phyloP scores from a whole-genome alignment of 1,140 invertebrate genomes.

The Neodiprion pinetum region DNA sequence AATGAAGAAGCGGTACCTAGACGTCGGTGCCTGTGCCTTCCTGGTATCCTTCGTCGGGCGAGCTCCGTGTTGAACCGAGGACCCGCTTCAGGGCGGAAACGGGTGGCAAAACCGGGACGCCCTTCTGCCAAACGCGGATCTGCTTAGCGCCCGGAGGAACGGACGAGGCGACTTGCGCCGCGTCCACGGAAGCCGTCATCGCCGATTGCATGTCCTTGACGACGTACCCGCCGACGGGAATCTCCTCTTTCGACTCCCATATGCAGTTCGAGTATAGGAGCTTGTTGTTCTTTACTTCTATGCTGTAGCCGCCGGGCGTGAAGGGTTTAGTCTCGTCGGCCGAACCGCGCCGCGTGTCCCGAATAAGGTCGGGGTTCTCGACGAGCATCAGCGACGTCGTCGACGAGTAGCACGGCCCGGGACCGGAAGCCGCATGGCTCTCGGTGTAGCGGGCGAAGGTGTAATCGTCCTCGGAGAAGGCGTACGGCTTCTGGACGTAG shows the following conservation, averaged over 20 bases:
- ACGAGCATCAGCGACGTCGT: constrained; percentile 71
- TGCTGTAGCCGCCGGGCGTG: constrained; percentile 53
- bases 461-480: constrained; percentile 42
- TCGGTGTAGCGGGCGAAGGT: constrained; percentile 22
- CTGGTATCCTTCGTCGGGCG: constrained; percentile 89
- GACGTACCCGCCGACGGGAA: constrained; percentile 67
- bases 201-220: constrained; percentile 72
- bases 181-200: constrained; percentile 42
- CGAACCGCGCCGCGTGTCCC: constrained; percentile 68
- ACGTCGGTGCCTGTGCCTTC: constrained; percentile 92
- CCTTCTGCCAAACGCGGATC: constrained; percentile 83
- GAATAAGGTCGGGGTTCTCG: constrained; percentile 84
- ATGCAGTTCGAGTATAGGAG: constrained; percentile 72
- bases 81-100: constrained; percentile 82
- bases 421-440: constrained; percentile 23
- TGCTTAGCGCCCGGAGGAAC: constrained; percentile 72
- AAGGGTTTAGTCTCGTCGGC: constrained; percentile 43
- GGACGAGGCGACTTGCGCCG: constrained; percentile 44
- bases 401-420: constrained; percentile 69
- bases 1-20: constrained; percentile 64
- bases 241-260: constrained; percentile 61
- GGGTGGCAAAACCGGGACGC: constrained; percentile 81
- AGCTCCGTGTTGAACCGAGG: constrained; percentile 77
- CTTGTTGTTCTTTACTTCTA: constrained; percentile 74
- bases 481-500: constrained; percentile 48